Base-by-base conservation (phyloP, 2,888 invertebrate species). In the Philonicus albiceps region DNA sequence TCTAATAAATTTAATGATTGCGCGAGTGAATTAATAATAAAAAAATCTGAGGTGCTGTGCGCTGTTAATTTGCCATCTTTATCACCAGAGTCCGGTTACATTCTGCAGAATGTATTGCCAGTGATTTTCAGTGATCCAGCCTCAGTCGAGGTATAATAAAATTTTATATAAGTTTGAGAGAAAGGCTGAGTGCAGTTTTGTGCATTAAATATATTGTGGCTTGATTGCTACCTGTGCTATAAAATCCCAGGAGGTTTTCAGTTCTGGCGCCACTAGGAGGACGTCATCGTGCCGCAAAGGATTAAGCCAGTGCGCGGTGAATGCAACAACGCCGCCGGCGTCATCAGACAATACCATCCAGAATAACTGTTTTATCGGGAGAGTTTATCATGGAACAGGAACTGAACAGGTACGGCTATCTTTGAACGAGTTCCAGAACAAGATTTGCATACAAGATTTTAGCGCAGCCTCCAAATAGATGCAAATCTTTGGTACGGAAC, bases 321-420 rank as follows among this genome's bases (percentile, higher is more conserved):
- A 19, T 31, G 13, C 53, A 53, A 19, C 75, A n/a, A 43, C 40
- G 22, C 53, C 30, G 19, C 76, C 76, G 22, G 8, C 34, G 31
- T 80, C 80, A 80, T 27, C 30, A 80, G 34, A 13, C 74, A 74
- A 34, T 34, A 31, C 34, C 74, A 2, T 76, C 40, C 37, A 76
- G 76, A 40, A 40, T 76, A 76, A 76, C 76, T 76, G 76, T 80
- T 80, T 80, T 49, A 53, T 80, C 49, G 34, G 13, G 40, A 49
- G 49, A 85, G 22, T 30, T 30, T 73, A 85, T 73, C 74, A 85
- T 85, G 85, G 85, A 85, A 72, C 85, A 85, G 85, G 85, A 85
- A 85, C 85, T 53, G 74, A 85, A 85, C 85, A 85, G 85, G 85
- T 85, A 85, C 43, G 85, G 43, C 43, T 49, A 49, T 85, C 72